These are phyloP conservation scores for Ericerus pela DNA, from an alignment of 1,140 invertebrate species.

Conservation along the genomic window DNA sequence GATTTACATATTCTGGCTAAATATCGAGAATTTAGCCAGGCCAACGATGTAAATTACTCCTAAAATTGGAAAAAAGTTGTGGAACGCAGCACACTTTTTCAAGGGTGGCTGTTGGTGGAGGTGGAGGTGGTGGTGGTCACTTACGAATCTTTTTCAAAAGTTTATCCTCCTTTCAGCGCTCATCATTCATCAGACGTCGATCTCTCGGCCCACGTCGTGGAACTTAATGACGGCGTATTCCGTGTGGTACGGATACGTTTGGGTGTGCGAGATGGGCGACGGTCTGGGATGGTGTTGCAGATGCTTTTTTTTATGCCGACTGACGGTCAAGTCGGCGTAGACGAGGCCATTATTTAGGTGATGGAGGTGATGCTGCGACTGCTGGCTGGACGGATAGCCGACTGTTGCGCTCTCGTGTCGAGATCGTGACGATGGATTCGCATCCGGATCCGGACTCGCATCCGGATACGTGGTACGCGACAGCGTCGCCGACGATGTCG, in stretches of 20 bases:
- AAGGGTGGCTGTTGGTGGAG: too few relatives aligned
- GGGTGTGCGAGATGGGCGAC: neutral
- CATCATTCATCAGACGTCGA: conserved; percentile 51
- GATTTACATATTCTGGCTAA: too few relatives aligned
- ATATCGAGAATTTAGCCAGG: too few relatives aligned
- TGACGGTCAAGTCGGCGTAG: conserved; percentile 5
- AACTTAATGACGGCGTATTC: conserved; percentile 63
- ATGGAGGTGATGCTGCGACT: conserved; percentile 13
- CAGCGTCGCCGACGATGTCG: neutral
- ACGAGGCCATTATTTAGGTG: conserved; percentile 15
- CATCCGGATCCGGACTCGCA: conserved; percentile 24
- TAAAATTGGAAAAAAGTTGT: too few relatives aligned
- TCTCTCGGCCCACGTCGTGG: conserved; percentile 55
- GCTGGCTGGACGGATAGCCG: conserved; percentile 15
- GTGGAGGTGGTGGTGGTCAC: too few relatives aligned
- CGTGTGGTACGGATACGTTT: conserved; percentile 31
- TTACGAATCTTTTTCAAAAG: too few relatives aligned
- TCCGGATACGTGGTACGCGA: conserved; percentile 23
- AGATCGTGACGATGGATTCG: too few relatives aligned
- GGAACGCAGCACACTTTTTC: too few relatives aligned
- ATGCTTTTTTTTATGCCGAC: conserved; percentile 4
- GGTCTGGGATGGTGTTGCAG: neutral
- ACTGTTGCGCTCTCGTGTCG: too few relatives aligned
- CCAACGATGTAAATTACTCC: too few relatives aligned
- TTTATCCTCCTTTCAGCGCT: too few relatives aligned